Base-by-base conservation (phyloP, 2,797 vertebrate genomes). In the Cyprinodon diabolis region DNA sequence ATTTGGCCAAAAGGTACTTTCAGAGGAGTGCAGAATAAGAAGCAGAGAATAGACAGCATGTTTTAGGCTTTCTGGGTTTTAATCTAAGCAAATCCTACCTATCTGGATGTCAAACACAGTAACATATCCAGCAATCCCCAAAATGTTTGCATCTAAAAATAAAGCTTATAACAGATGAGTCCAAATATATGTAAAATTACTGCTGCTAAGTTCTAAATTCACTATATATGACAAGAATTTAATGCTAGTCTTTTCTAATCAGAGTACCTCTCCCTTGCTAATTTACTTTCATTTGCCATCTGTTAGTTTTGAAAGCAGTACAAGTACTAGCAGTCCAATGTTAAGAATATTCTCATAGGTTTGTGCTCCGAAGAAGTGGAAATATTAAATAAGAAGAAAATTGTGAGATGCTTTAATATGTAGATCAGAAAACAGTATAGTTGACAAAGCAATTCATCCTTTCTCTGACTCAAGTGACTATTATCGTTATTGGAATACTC, bases 341-440 rank as follows among this genome's bases (percentile, higher is more conserved):
- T 77, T 89, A 62, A 76, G 84, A 86, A 84, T 58, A 80, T 78
- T 58, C 94, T 95, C 96, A 71, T 80, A 94, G 92, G 94, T 95
- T 95, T 95, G 94, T 94, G 94, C 95, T 93, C 92, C 93, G 94
- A 95, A 93, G 95, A 95, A 89, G 94, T 94, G 93, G 93, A 96
- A 97, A 94, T 92, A 87, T 86, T 90, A 90, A 94, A 93, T 68
- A 87, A 94, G 94, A 75, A 93, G 92, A 93, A 91, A 94, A 89
- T 94, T 92, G 95, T 94, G 94, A 90, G 92, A 94, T 94, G 96
- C 96, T 96, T 96, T 78, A 90, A 95, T 96, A 96, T 97, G 97
- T 94, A 97, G 97, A 97, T 96, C 94, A 94, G 87, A 92, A 30
- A 94, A 81, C 69, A 65, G 68, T 23, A 23, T 76, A 78, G 77